Base-by-base conservation (phyloP, 2,113 vertebrate species). In the Anguilla rostrata region DNA sequence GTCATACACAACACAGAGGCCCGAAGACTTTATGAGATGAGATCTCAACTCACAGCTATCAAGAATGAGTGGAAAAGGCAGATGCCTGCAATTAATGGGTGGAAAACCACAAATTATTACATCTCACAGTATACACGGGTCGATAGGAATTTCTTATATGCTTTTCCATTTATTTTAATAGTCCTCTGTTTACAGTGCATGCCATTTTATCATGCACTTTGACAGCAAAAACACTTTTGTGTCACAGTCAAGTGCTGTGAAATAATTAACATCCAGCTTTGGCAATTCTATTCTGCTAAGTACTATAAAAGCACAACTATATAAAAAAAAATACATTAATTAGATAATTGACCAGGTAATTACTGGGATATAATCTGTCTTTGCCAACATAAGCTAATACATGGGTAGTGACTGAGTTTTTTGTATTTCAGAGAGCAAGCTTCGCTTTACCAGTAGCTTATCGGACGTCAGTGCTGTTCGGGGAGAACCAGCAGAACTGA, bases 401-500 rank as follows among this genome's bases (percentile, higher is more conserved):
- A 66, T 66, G 9, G 18, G 18, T 26, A 66, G 20, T 66, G 9
- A 60, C 57, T 66, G 60, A 26, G 18, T 26, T 29, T 34, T 34
- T 29, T 63, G 60, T 87, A 83, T 75, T 88, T 79, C 87, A 98
- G 97, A 92, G 5, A 92, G 92, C 0, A 90, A 86, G 0, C 94
- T 95, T 84, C 92, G 90, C 88, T 92, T 98, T 89, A 95, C 94
- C 84, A 91, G 94, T 22, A 96, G 93, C 5, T 91, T 98, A 85
- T 91, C 94, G 11, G 95, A 97, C 9, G 85, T 92, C 5, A 90
- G 89, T 22, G 96, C 94, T 34, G 87, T 92, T 71, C 95, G 95
- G 75, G 96, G 95, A 0, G 94, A 95, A 8, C 87, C 94, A 3
- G 91, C 94, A 8, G 91, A 94, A 53, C 89, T 98, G n/a, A 94